Evolutionary conservation across 2,797 vertebrate species (phyloP).

Genomic region (Tiaroga cobitis): DNA sequence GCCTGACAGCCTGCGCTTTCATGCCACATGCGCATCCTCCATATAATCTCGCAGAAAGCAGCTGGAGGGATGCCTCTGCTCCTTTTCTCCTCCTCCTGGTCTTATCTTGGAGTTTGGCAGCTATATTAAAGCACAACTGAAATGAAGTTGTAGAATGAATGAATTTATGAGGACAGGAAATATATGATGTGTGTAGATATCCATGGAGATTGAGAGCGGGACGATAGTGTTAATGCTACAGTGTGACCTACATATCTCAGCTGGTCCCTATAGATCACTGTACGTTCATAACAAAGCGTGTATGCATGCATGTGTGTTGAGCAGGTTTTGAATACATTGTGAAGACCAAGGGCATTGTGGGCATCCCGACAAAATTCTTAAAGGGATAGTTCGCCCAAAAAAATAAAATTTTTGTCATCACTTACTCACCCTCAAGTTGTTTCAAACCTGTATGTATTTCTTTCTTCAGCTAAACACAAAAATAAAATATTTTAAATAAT

Average conservation of each 20-base stretch:
- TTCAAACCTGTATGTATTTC: neutral
- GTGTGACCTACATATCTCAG: slow-evolving; percentile 47
- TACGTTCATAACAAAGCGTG: neutral
- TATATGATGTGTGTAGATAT: slow-evolving; percentile 13
- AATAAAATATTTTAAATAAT: neutral
- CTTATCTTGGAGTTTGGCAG: slow-evolving; percentile 18
- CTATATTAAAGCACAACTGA: slow-evolving; percentile 33
- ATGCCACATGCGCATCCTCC: slow-evolving; percentile 20
- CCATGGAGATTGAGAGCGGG: neutral
- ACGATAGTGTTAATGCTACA: neutral
- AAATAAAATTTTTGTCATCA: accelerated
- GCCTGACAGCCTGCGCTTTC: slow-evolving; percentile 44
- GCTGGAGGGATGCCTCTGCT: slow-evolving; percentile 19
- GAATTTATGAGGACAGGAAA: neutral
- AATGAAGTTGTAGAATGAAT: slow-evolving; percentile 28
- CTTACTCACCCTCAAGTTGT: neutral
- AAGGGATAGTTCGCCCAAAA: neutral
- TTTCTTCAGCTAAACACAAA: neutral
- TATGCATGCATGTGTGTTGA: neutral
- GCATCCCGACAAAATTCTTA: neutral
- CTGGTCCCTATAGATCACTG: slow-evolving; percentile 33
- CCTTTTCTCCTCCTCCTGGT: neutral
- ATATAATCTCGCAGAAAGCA: slow-evolving; percentile 35
- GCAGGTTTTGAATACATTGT: neutral
- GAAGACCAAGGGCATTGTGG: neutral